Evolutionary conservation across 2,113 vertebrate genomes (phyloP).

Genomic region (Nothocercus nigrocapillus): DNA sequence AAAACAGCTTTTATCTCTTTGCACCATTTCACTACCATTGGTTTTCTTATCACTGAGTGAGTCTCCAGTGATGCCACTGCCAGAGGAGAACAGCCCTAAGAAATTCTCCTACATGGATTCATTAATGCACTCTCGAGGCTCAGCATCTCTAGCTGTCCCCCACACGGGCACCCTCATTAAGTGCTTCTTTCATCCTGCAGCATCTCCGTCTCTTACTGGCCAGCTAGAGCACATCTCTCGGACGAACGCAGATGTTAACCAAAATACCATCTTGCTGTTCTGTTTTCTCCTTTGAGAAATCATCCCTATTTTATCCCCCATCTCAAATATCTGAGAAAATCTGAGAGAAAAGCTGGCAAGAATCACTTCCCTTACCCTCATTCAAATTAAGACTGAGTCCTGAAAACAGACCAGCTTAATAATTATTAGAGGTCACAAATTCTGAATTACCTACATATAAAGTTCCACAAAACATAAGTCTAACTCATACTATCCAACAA

Average conservation of each 20-base stretch:
- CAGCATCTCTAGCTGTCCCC: not conserved
- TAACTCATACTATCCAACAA: not conserved
- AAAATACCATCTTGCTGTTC: not conserved
- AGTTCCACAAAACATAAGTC: not conserved
- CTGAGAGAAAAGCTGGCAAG: not conserved
- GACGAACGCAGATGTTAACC: not conserved
- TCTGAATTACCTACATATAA: not conserved
- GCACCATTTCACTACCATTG: not conserved
- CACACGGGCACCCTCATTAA: rapidly evolving
- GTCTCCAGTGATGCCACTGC: not conserved
- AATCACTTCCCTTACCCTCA: not conserved
- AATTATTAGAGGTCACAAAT: not conserved
- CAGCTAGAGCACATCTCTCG: not conserved
- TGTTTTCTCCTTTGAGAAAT: not conserved
- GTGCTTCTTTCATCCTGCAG: not conserved
- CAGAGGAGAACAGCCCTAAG: not conserved
- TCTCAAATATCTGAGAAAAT: not conserved
- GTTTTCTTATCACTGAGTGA: not conserved
- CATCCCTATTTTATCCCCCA: not conserved
- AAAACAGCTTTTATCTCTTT: slow-evolving; percentile 20
- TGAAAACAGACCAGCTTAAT: not conserved
- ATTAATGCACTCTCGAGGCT: not conserved
- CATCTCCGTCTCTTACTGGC: not conserved
- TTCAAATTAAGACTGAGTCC: not conserved
- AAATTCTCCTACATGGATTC: not conserved